Percentiles rank a stretch among this genome's conserved stretches.
Evolutionary conservation across 2,888 invertebrate species (phyloP).

Genomic region (Resseliella maxima): DNA sequence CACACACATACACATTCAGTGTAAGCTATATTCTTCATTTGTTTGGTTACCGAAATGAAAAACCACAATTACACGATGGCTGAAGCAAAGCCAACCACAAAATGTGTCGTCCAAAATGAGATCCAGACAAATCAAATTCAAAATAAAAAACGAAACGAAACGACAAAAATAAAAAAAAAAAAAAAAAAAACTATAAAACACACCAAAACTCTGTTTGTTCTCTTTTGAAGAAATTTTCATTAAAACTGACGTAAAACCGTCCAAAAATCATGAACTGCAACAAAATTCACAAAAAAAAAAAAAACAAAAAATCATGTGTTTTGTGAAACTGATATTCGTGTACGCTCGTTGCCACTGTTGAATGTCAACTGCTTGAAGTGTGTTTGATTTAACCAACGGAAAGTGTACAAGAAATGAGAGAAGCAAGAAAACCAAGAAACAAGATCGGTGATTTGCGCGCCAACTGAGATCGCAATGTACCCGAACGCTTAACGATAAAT

Average conservation of each 20-base stretch:
- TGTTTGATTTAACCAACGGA: not conserved
- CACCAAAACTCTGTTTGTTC: too few species aligned
- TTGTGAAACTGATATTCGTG: not conserved
- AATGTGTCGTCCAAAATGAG: not conserved
- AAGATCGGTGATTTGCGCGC: not conserved
- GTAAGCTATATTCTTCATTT: too few species aligned
- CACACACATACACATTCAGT: too few species aligned
- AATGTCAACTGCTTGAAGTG: conserved; percentile 27
- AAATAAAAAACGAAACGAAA: not conserved
- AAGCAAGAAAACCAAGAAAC: too few species aligned
- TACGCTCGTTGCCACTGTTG: conserved; percentile 46
- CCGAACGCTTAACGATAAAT: not conserved
- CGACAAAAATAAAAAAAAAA: too few species aligned
- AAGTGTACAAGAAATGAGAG: conserved; percentile 16
- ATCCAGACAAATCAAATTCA: not conserved
- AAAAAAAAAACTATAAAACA: too few species aligned
- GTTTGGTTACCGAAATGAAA: conserved; percentile 19
- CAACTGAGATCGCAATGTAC: not conserved
- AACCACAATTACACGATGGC: conserved; percentile 32
- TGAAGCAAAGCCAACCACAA: not conserved
- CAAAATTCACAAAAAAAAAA: not conserved
- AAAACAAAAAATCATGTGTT: not conserved
- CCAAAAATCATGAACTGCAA: not conserved
- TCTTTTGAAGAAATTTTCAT: too few species aligned
- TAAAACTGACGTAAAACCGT: too few species aligned